Conservation (phyloP, 2,888 invertebrate species). For the Cosmorhoe ocellata region DNA sequence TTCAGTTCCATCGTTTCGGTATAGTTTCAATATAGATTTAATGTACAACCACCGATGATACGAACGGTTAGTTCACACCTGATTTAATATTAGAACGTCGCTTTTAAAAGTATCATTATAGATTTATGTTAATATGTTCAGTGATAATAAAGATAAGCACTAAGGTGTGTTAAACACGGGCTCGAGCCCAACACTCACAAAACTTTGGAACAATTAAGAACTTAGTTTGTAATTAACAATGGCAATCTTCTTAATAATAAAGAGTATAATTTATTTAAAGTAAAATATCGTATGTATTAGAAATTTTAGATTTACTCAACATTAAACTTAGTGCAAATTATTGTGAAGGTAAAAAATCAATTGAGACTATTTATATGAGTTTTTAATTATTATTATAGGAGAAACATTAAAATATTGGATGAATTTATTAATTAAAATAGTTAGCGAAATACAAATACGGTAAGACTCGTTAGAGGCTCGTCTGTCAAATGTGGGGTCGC, state of each 20-base stretch:
- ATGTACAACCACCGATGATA: constrained; percentile 76
- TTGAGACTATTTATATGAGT: constrained; percentile 82
- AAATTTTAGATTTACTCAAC: constrained; percentile 82
- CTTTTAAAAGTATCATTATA: constrained; percentile 80
- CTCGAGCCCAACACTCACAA: constrained; percentile 63
- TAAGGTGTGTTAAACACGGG: constrained; percentile 64
- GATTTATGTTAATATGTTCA: constrained; percentile 80
- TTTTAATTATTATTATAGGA: constrained; percentile 82
- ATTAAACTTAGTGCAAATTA: constrained; percentile 82
- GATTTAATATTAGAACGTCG: constrained; percentile 79
- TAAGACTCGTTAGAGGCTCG: constrained; percentile 80
- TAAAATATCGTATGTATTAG: constrained; percentile 80
- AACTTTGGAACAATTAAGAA: constrained; percentile 79
- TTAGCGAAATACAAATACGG: constrained; percentile 82
- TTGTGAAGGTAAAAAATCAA: constrained; percentile 75
- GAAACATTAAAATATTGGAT: constrained; percentile 80
- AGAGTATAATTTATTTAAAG: constrained; percentile 81
- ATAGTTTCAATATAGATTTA: constrained; percentile 66
- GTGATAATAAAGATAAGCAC: constrained; percentile 76
- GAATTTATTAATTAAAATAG: constrained; percentile 83
- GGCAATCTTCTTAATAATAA: constrained; percentile 81
- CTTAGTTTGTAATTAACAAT: constrained; percentile 80
- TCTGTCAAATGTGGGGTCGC: constrained; percentile 68
- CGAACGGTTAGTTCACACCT: constrained; percentile 67
- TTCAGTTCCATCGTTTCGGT: constrained; percentile 58